Evolutionary conservation across 2,797 vertebrate species (phyloP).

Genomic region (Poecilia velifera): DNA sequence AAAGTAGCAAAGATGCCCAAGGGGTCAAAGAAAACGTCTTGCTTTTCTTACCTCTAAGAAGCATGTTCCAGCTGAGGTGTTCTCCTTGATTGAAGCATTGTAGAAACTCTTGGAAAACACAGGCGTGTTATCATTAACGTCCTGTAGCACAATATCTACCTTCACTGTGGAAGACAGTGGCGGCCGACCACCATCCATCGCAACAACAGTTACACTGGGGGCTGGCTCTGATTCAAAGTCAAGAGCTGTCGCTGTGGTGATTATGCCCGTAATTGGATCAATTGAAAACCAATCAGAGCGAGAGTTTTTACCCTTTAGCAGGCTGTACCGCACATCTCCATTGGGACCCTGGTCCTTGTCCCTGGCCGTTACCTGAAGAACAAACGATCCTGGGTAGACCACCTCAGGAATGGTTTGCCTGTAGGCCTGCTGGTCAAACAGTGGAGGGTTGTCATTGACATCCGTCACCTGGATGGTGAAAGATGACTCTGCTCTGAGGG

Average conservation of each 20-base stretch:
- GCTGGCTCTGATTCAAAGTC: conserved; percentile 92
- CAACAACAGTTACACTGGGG: conserved; percentile 90
- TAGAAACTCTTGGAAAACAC: conserved; percentile 90
- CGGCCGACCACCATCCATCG: conserved; percentile 88
- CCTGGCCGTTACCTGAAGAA: conserved; percentile 92
- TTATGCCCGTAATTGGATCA: conserved; percentile 90
- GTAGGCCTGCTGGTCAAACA: conserved; percentile 93
- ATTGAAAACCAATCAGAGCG: conserved; percentile 93
- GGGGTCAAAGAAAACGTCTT: conserved; percentile 3
- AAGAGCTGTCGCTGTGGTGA: conserved; percentile 89
- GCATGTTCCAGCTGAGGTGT: conserved; percentile 90
- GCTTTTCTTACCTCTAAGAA: conserved; percentile 89
- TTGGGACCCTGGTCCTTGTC: conserved; percentile 97
- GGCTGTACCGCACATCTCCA: conserved; percentile 90
- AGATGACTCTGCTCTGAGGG: conserved; percentile 92
- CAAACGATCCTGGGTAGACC: conserved; percentile 94
- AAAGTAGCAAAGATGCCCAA: conserved; percentile 11
- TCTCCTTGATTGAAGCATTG: conserved; percentile 92
- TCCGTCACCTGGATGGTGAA: conserved; percentile 96
- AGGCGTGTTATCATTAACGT: conserved; percentile 93
- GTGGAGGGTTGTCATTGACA: conserved; percentile 93
- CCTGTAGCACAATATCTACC: conserved; percentile 91
- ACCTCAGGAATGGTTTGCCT: conserved; percentile 93
- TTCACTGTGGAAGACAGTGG: conserved; percentile 89
- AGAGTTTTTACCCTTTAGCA: conserved; percentile 81